Base-by-base conservation (phyloP, 2,797 vertebrate genomes). In the Gymnoscopelus microlampas region DNA sequence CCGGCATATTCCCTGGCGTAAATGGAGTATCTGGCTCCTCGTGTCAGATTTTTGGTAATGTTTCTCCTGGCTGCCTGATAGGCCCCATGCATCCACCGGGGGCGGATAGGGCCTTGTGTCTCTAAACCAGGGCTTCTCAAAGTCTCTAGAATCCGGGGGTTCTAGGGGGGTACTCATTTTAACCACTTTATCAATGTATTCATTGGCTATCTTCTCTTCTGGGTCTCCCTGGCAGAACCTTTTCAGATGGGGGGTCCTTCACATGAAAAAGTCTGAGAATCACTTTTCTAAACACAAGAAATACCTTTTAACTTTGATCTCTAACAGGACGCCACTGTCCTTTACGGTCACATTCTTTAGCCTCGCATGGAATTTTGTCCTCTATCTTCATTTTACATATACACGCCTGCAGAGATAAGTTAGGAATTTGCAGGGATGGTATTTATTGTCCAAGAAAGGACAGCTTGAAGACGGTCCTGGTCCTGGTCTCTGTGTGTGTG, bases 381-480 rank as follows among this genome's bases (percentile, higher is more conserved):
- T 83, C 82, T 86, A 78, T 85, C 83, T 85, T 82, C 66, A 82
- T 82, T 80, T 84, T 73, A 78, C 70, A 73, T 82, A 73, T 73
- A 82, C 81, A 80, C 63, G 68, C 62, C 79, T 83, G 67, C 65
- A 32, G 10, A 86, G 88, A 92, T 91, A 89, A 88, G 75, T 81
- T 61, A 76, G 81, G 83, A 87, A 91, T 89, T 80, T 71, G 60
- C 67, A 60, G 32, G 32, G 11, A 57, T 83, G 81, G 82, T 88
- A 89, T 89, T 88, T 88, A 84, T 78, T 86, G 83, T 80, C 79
- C 35, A 74, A 66, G 70, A 73, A 71, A 49, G 68, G 71, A 67
- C 61, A 60, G 59, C 19, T 63, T 49, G 5, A 15, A 26, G 19
- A 35, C 13, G 14, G 48, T 14, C 10, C 7, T 2, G 12, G 47